A percentile compares a stretch with the other conserved stretches of the same genome.
Evolutionary conservation across 2,797 vertebrate genomes (phyloP).

Genomic region (Alcedo quadribrachys): DNA sequence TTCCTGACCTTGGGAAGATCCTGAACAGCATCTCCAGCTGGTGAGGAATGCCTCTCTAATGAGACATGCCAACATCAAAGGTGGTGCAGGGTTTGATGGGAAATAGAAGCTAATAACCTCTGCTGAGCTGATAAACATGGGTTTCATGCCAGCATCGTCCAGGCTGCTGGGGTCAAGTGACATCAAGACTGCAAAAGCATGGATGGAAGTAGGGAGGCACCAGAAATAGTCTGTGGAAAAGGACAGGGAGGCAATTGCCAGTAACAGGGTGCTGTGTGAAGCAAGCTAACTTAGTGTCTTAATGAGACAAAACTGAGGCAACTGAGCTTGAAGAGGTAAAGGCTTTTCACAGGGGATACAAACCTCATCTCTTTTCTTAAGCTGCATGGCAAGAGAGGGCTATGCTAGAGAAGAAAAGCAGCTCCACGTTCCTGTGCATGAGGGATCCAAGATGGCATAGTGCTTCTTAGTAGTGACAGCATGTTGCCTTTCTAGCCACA

Average conservation of each 20-base stretch:
- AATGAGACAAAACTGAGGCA: neutral
- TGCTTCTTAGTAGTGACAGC: neutral
- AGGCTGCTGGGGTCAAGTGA: neutral
- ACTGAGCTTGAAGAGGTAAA: neutral
- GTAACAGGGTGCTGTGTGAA: neutral
- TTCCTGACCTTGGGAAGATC: conserved; percentile 12
- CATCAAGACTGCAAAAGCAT: neutral
- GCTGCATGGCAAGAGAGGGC: neutral
- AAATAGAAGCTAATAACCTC: conserved; percentile 27
- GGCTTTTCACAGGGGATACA: neutral
- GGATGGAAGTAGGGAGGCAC: neutral
- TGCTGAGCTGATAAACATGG: neutral
- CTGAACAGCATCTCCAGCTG: neutral
- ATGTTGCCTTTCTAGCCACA: neutral
- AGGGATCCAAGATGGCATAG: neutral
- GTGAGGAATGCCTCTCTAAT: conserved; percentile 39
- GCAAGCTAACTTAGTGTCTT: neutral
- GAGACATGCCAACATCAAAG: conserved; percentile 21
- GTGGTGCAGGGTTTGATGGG: neutral
- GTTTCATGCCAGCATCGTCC: neutral
- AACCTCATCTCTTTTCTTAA: neutral
- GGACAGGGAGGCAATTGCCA: neutral
- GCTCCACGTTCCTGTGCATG: fast-evolving
- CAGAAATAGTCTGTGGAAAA: neutral
- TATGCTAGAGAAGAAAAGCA: neutral